Evolutionary conservation across 2,888 invertebrate species (phyloP), one percentile per base, ranked within the genome.

Genomic region (Caenorhabditis zanzibari): DNA sequence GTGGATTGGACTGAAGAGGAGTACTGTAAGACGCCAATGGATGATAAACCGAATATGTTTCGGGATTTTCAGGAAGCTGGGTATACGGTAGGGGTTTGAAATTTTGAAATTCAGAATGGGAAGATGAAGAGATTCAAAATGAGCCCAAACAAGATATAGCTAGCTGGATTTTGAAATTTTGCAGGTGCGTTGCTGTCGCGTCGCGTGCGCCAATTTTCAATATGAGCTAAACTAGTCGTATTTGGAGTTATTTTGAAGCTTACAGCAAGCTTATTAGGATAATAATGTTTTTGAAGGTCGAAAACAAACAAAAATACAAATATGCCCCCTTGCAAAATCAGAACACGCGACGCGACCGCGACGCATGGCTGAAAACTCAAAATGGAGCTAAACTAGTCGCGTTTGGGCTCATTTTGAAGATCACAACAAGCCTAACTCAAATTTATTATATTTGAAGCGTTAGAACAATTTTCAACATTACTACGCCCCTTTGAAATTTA

Each of bases 1-100:
- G 52, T 68, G 0, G 80, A 81, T 44, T 63, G 69, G 61, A 58
- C 38, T 7, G 41, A 63, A 24, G 59, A 66, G 16, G 66, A 83
- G 19, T 58, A 71, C 19, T 83, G 83, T 58, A 35, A 74, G 28
- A 22, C 64, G 35, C 54, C 35, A 14, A 58, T 71, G 47, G 56
- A 71, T 9, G 80, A 83, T 63, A 71, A 83, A n/a, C 35, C 38
- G 5, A 52, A 66, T 7, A 71, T 84, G 54, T 81, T 76, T 32
- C 44, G 56, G 35, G 75, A 84, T 16, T 80, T 76, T 49, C 16
- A 35, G 22, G 52, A 77, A 4, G n/a, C 56, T 4, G 82, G 82
- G 16, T 82, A 82, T 71, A 66, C 38, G 56, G 82, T 77, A 24
- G 26, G 26, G 22, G 4, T 19, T 19, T 19, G 4, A 52, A 52